Base-by-base conservation (phyloP, 2,113 vertebrate genomes). In the Pyxicephalus adspersus region DNA sequence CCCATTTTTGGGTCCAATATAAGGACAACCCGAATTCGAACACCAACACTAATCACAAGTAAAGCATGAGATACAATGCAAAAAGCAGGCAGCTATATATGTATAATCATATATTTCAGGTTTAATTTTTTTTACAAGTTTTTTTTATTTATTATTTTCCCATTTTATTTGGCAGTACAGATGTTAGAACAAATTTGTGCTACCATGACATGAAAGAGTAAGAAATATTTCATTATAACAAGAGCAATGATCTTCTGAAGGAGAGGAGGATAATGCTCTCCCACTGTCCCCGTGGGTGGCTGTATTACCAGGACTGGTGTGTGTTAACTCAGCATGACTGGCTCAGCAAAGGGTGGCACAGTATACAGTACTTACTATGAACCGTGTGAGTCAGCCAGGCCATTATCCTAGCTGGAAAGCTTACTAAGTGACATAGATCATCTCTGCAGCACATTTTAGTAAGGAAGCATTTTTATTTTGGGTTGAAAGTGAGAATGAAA, bases 381-480 rank as follows among this genome's bases (percentile, higher is more conserved):
- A 66, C 52, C 38, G 15, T 58, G 28, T 25, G 31, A 45, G 25
- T 78, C 76, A 78, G 52, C 17, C 26, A 78, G 29, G 50, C 60
- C 55, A 77, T 78, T 78, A 78, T 78, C 64, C 29, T 66, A 57
- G 64, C 76, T 68, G 76, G 64, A 22, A 78, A 29, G 64, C 76
- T 17, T 68, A 77, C 64, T 25, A 19, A 67, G 28, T 78, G 45
- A 22, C 38, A 17, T 29, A 77, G 66, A 67, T 20, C n/a, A 18
- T 68, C 52, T 3, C 52, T 78, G 26, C n/a, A 54, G 52, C 54
- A 58, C 64, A 68, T 68, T 67, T 78, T 45, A 67, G 64, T 23
- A 78, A 66, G 28, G 28, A 52, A 67, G 26, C 63, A 67, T 55
- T 57, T 78, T 58, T 57, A 58, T 67, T 22, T 38, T 68, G 3